These are phyloP conservation scores for Plectropomus leopardus DNA, from an alignment of 2,113 vertebrate species.

Conservation along the genomic window DNA sequence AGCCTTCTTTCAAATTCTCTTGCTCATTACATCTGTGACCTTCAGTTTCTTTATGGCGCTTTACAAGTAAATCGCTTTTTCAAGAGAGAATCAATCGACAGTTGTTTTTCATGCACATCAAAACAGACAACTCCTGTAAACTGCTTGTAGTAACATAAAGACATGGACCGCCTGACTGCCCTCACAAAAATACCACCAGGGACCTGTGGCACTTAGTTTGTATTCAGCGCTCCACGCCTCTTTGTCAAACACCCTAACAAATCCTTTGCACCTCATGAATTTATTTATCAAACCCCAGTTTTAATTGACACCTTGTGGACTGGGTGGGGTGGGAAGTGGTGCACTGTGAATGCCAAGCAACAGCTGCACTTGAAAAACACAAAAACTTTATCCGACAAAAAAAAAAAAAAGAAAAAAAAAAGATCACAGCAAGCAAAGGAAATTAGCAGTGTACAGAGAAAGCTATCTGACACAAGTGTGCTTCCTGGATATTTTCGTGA, in stretches of 20 bases:
- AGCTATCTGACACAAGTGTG: no score
- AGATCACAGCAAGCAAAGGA: neutral
- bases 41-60: neutral
- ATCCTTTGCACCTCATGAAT: constrained; percentile 50
- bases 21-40: neutral
- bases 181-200: neutral
- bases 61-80: neutral
- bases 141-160: neutral
- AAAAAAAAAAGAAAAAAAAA: neutral
- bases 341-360: constrained; percentile 22
- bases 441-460: no score
- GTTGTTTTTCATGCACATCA: constrained; percentile 12
- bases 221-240: constrained; percentile 14
- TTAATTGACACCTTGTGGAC: constrained; percentile 52
- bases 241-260: constrained; percentile 7
- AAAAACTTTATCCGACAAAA: no score
- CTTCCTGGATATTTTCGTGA: neutral
- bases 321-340: neutral
- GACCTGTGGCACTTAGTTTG: constrained; percentile 29
- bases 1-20: neutral
- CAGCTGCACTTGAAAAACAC: neutral
- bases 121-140: neutral
- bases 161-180: neutral
- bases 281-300: constrained; percentile 40
- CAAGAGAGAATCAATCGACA: neutral